These are phyloP conservation scores for Saturnia japonica DNA, from an alignment of 2,888 invertebrate species.

Conservation along the genomic window DNA sequence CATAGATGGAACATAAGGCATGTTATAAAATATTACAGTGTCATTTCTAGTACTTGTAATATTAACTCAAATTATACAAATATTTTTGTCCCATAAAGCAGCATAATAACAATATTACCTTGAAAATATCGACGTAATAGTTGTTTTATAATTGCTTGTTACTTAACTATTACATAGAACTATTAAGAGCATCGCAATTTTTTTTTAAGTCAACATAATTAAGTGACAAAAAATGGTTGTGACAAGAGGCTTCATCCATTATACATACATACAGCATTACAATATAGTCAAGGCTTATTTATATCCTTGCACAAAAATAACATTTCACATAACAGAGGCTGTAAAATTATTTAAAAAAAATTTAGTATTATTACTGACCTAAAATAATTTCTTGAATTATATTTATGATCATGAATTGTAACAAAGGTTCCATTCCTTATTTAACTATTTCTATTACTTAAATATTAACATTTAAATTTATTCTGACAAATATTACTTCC, in stretches of 20 bases:
- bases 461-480: not conserved
- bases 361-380: not conserved
- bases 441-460: not conserved
- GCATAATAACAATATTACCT: not conserved
- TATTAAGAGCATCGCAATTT: not conserved
- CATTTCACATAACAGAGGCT: not conserved
- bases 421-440: not conserved
- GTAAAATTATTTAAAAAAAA: not conserved
- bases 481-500: not conserved
- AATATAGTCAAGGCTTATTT: not conserved
- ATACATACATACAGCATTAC: not conserved
- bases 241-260: not conserved
- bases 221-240: not conserved
- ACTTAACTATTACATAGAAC: not conserved
- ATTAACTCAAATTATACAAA: not conserved
- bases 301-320: not conserved
- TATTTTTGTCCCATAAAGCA: not conserved
- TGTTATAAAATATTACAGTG: not conserved
- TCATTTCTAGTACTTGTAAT: not conserved
- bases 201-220: not conserved
- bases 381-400: not conserved
- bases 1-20: not conserved
- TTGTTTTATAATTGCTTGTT: not conserved
- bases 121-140: not conserved
- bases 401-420: not conserved